phyloP scores from a whole-genome alignment of 2,113 vertebrate genomes.

The Labeo rohita region DNA sequence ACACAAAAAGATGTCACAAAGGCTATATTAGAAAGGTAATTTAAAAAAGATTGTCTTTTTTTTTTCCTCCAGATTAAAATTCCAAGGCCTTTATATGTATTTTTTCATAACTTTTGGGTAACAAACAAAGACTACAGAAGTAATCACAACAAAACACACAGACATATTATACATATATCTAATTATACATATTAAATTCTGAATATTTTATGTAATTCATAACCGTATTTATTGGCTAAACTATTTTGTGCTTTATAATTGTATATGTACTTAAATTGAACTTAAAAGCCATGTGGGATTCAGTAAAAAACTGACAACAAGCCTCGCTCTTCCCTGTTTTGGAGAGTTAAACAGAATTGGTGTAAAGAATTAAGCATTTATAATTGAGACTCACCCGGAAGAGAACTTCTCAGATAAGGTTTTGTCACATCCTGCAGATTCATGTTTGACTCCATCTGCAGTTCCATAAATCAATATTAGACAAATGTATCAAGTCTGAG shows the following conservation, averaged over 20 bases:
- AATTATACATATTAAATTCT: too few relatives aligned
- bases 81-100: neutral
- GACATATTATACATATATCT: too few relatives aligned
- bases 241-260: too few relatives aligned
- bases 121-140: neutral
- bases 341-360: neutral
- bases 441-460: slow-evolving; percentile 2
- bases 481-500: neutral
- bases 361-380: too few relatives aligned
- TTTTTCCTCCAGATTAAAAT: neutral
- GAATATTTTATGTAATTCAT: too few relatives aligned
- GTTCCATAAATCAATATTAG: neutral
- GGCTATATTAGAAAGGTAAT: neutral
- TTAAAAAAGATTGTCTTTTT: too few relatives aligned
- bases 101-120: neutral
- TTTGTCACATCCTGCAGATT: neutral
- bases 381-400: slow-evolving; percentile 13
- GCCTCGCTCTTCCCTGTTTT: neutral
- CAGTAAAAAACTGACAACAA: neutral
- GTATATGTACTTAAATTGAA: neutral
- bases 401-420: neutral
- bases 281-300: neutral
- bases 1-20: neutral
- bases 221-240: too few relatives aligned
- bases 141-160: neutral